phyloP scores from a whole-genome alignment of 2,888 invertebrate species.

The Geophilus truncorum region DNA sequence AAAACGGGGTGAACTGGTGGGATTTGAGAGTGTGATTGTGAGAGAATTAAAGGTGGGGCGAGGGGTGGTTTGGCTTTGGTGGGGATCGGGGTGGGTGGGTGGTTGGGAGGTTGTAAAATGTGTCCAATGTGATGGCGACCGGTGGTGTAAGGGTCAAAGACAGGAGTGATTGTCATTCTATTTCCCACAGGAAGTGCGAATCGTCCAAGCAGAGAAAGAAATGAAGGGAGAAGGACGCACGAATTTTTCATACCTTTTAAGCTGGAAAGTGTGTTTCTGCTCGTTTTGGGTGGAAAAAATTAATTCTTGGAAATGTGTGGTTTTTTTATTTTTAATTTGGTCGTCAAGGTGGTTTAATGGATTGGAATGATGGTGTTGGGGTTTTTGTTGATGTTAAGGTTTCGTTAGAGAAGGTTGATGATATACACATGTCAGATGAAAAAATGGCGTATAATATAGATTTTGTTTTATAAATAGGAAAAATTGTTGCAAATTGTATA shows the following conservation, averaged over 20 bases:
- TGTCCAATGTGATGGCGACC: background rate
- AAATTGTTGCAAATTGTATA: no score
- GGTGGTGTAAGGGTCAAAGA: background rate
- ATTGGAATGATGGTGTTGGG: no score
- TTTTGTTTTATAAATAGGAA: no score
- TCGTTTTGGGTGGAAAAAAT: background rate
- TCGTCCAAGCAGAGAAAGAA: background rate
- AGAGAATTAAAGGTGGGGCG: background rate
- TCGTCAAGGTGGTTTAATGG: no score
- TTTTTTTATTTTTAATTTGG: no score
- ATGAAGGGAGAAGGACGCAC: background rate
- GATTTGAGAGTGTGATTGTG: background rate
- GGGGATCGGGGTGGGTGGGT: background rate
- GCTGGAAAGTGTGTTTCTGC: background rate
- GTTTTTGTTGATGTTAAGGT: no score
- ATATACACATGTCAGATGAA: no score
- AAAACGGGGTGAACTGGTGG: background rate
- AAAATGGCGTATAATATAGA: no score
- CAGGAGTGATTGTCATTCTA: slow-evolving; percentile 28
- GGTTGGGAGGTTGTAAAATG: background rate
- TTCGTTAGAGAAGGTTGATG: no score
- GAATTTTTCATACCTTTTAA: background rate
- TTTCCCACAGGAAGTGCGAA: slow-evolving; percentile 28
- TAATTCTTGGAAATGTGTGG: background rate
- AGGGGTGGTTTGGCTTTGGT: background rate